phyloP scores from a whole-genome alignment of 2,113 vertebrate genomes.

The Agapornis roseicollis region DNA sequence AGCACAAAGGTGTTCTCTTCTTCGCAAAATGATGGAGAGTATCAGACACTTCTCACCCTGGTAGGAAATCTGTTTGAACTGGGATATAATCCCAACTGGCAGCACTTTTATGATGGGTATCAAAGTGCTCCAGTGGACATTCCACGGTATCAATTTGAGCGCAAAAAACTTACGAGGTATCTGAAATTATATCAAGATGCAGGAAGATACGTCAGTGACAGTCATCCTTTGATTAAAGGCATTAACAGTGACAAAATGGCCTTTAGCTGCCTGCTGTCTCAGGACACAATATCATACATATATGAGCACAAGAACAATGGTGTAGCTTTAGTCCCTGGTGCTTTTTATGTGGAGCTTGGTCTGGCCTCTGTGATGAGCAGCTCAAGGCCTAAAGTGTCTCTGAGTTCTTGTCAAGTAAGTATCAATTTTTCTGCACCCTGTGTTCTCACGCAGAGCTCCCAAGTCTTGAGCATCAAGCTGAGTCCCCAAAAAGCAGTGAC shows the following conservation, averaged over 20 bases:
- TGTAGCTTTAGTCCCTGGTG: conserved; percentile 77
- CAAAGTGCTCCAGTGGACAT: conserved; percentile 72
- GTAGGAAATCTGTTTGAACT: conserved; percentile 80
- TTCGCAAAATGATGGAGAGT: conserved; percentile 75
- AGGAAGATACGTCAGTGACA: not conserved
- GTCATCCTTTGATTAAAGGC: conserved; percentile 67
- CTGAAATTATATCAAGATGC: conserved; percentile 71
- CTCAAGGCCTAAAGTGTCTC: conserved; percentile 69
- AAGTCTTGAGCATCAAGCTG: conserved; percentile 74
- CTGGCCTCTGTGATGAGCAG: conserved; percentile 75
- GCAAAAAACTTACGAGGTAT: conserved; percentile 63
- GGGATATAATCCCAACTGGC: conserved; percentile 80
- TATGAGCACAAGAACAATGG: conserved; percentile 83
- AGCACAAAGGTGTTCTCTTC: conserved; percentile 72
- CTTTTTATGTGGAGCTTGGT: conserved; percentile 82
- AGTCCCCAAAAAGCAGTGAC: conserved; percentile 35
- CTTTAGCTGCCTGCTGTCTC: conserved; percentile 72
- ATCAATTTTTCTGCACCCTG: conserved; percentile 76
- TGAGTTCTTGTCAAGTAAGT: conserved; percentile 71
- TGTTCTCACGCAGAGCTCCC: conserved; percentile 68
- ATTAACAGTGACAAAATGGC: conserved; percentile 51
- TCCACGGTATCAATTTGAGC: conserved; percentile 84
- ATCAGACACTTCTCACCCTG: conserved; percentile 67
- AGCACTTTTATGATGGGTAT: conserved; percentile 73
- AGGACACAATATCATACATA: conserved; percentile 62